These are phyloP conservation scores for Engystomops pustulosus DNA, from an alignment of 2,113 vertebrate genomes.

Conservation along the genomic window DNA sequence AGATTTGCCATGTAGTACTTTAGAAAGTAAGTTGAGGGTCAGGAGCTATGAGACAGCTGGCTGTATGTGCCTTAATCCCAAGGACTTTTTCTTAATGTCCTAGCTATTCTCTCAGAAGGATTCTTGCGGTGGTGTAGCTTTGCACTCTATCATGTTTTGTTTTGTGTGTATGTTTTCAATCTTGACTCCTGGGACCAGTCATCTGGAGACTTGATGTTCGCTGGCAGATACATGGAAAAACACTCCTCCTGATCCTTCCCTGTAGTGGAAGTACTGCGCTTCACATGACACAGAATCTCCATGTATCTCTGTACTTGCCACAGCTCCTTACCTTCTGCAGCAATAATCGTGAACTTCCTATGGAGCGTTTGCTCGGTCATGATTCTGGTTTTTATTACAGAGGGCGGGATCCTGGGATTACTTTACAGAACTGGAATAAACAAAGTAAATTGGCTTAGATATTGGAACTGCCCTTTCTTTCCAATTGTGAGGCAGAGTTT, in stretches of 20 bases:
- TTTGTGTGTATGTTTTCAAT: background rate
- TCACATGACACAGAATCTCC: background rate
- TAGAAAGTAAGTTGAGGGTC: background rate
- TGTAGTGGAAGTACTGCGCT: background rate
- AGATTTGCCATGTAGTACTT: background rate
- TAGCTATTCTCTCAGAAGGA: background rate
- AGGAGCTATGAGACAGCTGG: background rate
- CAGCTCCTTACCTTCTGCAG: background rate
- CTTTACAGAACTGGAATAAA: slow-evolving; percentile 47
- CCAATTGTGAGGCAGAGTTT: background rate
- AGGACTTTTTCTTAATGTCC: background rate
- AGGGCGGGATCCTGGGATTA: slow-evolving; percentile 30
- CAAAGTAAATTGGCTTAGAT: slow-evolving; percentile 59
- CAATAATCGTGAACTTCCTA: background rate
- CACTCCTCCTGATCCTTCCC: background rate
- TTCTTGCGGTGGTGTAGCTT: background rate
- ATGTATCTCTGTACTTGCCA: background rate
- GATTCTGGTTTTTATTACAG: slow-evolving; percentile 61
- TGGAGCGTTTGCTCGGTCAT: background rate
- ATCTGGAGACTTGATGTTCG: slow-evolving; percentile 45
- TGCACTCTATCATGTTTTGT: background rate
- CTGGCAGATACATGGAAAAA: slow-evolving; percentile 11
- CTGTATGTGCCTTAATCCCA: too few relatives aligned
- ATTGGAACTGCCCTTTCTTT: slow-evolving; percentile 31
- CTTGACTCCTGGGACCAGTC: slow-evolving; percentile 34